Evolutionary conservation across 2,113 vertebrate genomes (phyloP), one percentile per base, ranked within the genome.

Genomic region (Apodemus sylvaticus): DNA sequence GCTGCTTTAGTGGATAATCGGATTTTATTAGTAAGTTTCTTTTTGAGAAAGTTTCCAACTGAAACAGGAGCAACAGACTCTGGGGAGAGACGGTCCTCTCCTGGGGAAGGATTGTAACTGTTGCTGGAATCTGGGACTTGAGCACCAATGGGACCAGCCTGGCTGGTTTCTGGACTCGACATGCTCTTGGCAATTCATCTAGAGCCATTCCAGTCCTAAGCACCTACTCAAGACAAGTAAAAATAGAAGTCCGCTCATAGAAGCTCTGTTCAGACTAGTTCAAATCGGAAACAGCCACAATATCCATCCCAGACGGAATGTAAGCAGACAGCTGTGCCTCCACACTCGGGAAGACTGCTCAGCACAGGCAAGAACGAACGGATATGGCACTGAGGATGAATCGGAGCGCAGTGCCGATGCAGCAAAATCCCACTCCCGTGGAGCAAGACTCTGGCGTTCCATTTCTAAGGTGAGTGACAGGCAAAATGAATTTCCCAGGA

Each of bases 11-110:
- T 97, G 95, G 95, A 95, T 98, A 98, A 98, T 97, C 93, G 96
- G 91, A 92, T 98, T 97, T 97, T 94, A 98, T 96, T 98, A 98
- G 97, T 90, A 45, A 42, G 81, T 85, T 62, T 94, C 70, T 98
- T 86, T 92, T 87, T 95, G 64, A 97, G 89, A 64, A 95, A 97
- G 94, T 71, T 91, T 97, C 93, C 66, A 87, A n/a, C 8, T 60
- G 93, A 93, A 95, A 96, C 48, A 90, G 83, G 60, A 95, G 89
- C 78, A 76, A 58, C 12, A 64, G 91, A 93, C 74, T 79, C 51
- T 53, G 74, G 14, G 1, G 7, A 9, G 70, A 96, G 58, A 58
- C 20, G 87, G 93, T 91, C 0, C 3, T 62, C 87, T 62, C 68
- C 24, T 0, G 31, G 85, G 42, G 12, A 60, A 20, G 36, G 62